phyloP scores from a whole-genome alignment of 2,888 invertebrate species.

The Heterodera filipjevi region DNA sequence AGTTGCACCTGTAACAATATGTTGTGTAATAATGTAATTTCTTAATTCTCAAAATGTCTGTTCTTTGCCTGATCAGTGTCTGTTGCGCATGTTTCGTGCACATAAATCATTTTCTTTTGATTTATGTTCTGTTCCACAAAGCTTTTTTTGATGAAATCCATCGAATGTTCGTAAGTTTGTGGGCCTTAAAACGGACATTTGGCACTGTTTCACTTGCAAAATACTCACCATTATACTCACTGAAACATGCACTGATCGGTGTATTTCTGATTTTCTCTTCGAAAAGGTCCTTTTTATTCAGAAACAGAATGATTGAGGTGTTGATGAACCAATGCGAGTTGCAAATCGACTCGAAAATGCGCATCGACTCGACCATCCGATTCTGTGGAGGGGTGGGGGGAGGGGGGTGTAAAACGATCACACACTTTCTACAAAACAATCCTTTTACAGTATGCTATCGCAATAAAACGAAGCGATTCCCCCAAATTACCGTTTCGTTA shows the following conservation, averaged over 20 bases:
- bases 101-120: conserved; percentile 52
- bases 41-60: not conserved
- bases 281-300: conserved; percentile 63
- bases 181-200: conserved; percentile 43
- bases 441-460: no score
- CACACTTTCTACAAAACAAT: no score
- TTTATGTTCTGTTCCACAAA: conserved; percentile 57
- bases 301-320: conserved; percentile 60
- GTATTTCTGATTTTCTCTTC: conserved; percentile 55
- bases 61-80: conserved; percentile 49
- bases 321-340: conserved; percentile 63
- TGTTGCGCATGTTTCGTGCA: conserved; percentile 62
- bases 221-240: conserved; percentile 55
- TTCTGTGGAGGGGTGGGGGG: conserved; percentile 50
- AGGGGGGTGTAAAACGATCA: not conserved
- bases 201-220: not conserved
- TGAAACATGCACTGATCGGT: conserved; percentile 53
- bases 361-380: conserved; percentile 63
- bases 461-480: not conserved
- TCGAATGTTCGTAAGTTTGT: conserved; percentile 55
- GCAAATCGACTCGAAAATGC: conserved; percentile 62
- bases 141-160: conserved; percentile 54
- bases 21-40: not conserved
- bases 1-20: conserved; percentile 50
- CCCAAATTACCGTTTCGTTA: conserved; percentile 79